These are phyloP conservation scores for Pterois miles DNA, from an alignment of 2,797 vertebrate genomes.

Conservation along the genomic window DNA sequence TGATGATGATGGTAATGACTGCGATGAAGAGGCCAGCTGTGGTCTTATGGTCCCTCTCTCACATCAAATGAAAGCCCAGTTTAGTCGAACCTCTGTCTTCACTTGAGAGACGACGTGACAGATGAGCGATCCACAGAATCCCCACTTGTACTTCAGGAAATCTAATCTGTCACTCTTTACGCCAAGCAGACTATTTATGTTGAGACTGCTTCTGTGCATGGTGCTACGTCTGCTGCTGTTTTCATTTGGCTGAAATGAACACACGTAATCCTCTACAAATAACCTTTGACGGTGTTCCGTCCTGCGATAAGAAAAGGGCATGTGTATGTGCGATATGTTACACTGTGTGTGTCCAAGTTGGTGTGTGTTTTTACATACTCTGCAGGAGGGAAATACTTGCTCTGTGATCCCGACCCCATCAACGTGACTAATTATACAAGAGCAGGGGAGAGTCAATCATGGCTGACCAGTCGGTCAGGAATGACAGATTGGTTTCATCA, in stretches of 20 bases:
- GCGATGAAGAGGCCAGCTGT: background rate
- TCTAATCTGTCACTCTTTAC: slow-evolving; percentile 57
- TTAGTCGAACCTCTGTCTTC: slow-evolving; percentile 35
- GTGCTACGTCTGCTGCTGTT: slow-evolving; percentile 50
- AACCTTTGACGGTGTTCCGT: slow-evolving; percentile 38
- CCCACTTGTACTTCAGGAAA: slow-evolving; percentile 57
- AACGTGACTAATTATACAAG: slow-evolving; percentile 37
- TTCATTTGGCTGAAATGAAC: slow-evolving; percentile 40
- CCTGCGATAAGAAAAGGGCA: slow-evolving; percentile 24
- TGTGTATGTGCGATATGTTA: slow-evolving; percentile 29
- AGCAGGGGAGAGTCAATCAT: slow-evolving; percentile 31
- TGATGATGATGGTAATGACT: background rate
- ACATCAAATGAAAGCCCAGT: slow-evolving; percentile 27
- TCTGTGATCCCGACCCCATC: slow-evolving; percentile 25
- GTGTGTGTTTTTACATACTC: slow-evolving; percentile 51
- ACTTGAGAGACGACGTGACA: slow-evolving; percentile 34
- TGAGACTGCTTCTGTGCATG: slow-evolving; percentile 48
- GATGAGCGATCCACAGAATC: slow-evolving; percentile 33
- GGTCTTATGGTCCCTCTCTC: background rate
- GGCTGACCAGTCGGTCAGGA: slow-evolving; percentile 25
- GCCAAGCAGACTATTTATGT: slow-evolving; percentile 66
- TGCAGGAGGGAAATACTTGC: slow-evolving; percentile 54
- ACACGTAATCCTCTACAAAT: slow-evolving; percentile 51
- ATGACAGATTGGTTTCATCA: background rate
- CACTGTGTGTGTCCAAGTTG: background rate